phyloP scores from a whole-genome alignment of 2,797 vertebrate species.

The Danio kyathit region DNA sequence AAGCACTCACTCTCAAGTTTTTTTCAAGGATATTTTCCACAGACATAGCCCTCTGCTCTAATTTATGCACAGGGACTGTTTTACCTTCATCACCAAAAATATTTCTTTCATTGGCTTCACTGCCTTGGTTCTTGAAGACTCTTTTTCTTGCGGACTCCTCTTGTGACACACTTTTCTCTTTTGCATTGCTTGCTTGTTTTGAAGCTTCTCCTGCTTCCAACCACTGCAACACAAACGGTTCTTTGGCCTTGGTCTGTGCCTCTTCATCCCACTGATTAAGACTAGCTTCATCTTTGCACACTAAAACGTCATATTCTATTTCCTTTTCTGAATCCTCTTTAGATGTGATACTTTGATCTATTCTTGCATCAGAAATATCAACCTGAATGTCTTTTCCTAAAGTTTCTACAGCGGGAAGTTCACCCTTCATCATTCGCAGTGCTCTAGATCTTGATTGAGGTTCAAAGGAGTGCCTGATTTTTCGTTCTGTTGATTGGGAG shows the following conservation, averaged over 20 bases:
- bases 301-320: conserved; percentile 55
- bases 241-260: conserved; percentile 51
- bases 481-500: conserved; percentile 56
- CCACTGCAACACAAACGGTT: conserved; percentile 59
- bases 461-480: conserved; percentile 74
- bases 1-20: conserved; percentile 71
- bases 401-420: conserved; percentile 57
- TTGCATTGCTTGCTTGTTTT: conserved; percentile 52
- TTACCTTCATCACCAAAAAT: conserved; percentile 57
- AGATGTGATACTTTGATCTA: conserved; percentile 41
- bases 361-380: conserved; percentile 43
- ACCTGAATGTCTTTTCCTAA: conserved; percentile 16
- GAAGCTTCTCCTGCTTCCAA: conserved; percentile 63
- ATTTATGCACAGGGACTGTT: conserved; percentile 53
- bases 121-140: conserved; percentile 58
- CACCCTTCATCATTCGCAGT: conserved; percentile 78
- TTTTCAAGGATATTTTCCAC: conserved; percentile 72
- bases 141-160: conserved; percentile 47
- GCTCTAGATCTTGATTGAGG: conserved; percentile 77
- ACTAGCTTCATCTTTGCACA: conserved; percentile 37
- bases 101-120: conserved; percentile 60
- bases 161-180: conserved; percentile 48
- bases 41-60: conserved; percentile 59
- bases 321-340: conserved; percentile 47
- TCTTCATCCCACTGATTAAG: conserved; percentile 50